A percentile compares a stretch with the other conserved stretches of the same genome.
Evolutionary conservation across 2,113 vertebrate genomes (phyloP).

Genomic region (Natator depressus): DNA sequence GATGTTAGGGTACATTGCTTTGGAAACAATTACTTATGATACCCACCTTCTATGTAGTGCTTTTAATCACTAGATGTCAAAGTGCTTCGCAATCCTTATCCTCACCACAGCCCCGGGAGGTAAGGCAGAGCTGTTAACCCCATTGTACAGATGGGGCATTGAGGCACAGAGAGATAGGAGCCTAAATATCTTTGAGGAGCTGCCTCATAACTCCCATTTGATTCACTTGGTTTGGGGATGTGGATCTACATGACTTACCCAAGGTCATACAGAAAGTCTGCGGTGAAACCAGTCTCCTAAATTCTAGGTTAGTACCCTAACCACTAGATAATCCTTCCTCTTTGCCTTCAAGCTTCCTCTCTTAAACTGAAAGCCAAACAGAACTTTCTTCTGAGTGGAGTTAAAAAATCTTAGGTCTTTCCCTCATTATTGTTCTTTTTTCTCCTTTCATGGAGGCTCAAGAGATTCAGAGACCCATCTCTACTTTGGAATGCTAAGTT

Average conservation of each 20-base stretch:
- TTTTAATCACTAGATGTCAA: neutral
- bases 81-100: neutral
- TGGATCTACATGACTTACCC: neutral
- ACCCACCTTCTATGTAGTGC: neutral
- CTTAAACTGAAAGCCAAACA: neutral
- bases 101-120: neutral
- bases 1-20: neutral
- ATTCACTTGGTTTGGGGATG: neutral
- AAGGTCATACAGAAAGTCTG: neutral
- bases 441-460: neutral
- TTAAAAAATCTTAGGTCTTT: neutral
- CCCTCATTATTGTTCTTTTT: neutral
- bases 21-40: slow-evolving; percentile 1
- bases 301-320: neutral
- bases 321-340: neutral
- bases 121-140: neutral
- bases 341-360: neutral
- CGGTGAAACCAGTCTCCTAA: neutral
- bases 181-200: too few species aligned
- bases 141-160: neutral
- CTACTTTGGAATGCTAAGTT: neutral
- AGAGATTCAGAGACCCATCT: neutral
- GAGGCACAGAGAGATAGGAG: neutral
- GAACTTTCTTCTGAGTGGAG: neutral
- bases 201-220: neutral